These are phyloP conservation scores for Cygnus olor DNA, from an alignment of 2,797 vertebrate species.

Conservation along the genomic window DNA sequence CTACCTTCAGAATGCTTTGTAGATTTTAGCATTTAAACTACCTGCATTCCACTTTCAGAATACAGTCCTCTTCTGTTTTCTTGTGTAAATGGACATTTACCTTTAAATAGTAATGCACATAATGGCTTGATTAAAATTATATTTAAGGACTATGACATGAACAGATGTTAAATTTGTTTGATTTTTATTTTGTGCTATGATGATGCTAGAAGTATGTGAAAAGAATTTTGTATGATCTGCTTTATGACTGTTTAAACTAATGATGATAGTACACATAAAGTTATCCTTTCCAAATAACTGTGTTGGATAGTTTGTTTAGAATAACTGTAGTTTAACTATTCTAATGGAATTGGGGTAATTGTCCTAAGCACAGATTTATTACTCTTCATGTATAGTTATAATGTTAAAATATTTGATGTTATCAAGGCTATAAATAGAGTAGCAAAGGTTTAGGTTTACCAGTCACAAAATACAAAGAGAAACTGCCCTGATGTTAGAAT, in stretches of 20 bases:
- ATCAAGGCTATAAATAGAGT: neutral
- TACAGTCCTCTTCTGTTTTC: neutral
- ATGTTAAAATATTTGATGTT: neutral
- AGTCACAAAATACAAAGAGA: neutral
- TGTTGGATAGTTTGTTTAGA: neutral
- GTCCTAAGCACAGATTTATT: neutral
- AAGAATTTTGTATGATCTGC: neutral
- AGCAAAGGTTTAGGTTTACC: neutral
- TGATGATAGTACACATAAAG: neutral
- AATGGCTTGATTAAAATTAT: neutral
- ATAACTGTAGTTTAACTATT: neutral
- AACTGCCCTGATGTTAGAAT: neutral
- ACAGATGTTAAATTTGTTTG: neutral
- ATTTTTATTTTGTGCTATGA: neutral
- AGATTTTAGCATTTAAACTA: neutral
- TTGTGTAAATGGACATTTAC: neutral
- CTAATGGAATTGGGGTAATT: neutral
- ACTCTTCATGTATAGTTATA: neutral
- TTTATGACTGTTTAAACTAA: neutral
- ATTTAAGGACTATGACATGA: neutral
- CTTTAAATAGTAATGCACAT: neutral
- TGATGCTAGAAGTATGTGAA: neutral
- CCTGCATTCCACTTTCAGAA: neutral
- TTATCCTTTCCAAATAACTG: neutral
- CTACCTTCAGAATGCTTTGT: neutral